phyloP scores from a whole-genome alignment of 2,888 invertebrate genomes.

The Cheiracanthium punctorium region DNA sequence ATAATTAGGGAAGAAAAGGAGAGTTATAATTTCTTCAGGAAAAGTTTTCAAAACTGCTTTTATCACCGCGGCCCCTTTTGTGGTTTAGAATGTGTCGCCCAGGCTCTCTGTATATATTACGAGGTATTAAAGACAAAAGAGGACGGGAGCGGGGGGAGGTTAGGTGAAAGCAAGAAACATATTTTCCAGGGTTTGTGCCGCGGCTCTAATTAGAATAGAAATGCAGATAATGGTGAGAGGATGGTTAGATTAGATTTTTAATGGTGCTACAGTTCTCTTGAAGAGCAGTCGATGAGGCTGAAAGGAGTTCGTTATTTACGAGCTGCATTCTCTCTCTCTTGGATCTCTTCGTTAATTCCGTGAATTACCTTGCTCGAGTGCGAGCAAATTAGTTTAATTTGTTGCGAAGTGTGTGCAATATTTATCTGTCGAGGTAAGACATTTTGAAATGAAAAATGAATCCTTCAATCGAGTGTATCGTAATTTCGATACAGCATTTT shows the following conservation, averaged over 20 bases:
- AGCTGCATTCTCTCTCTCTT: background rate
- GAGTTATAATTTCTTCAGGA: conserved; percentile 5
- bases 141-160: too few relatives aligned
- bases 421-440: too few relatives aligned
- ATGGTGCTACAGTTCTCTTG: background rate
- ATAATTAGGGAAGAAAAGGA: conserved; percentile 30
- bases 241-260: background rate
- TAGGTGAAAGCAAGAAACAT: too few relatives aligned
- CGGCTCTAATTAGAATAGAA: conserved; percentile 8
- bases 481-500: too few relatives aligned
- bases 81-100: background rate
- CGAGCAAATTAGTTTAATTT: background rate
- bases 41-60: conserved; percentile 5
- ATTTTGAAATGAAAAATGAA: too few relatives aligned
- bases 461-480: too few relatives aligned
- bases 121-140: background rate
- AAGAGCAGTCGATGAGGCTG: background rate
- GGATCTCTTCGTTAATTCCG: background rate
- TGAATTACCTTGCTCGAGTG: background rate
- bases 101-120: conserved; percentile 4
- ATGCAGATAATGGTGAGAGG: background rate
- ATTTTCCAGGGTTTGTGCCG: background rate
- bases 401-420: too few relatives aligned
- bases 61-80: background rate
- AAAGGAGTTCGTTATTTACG: background rate